These are phyloP conservation scores for Sebastes ruberrimus DNA, from an alignment of 2,797 vertebrate species.

Conservation along the genomic window DNA sequence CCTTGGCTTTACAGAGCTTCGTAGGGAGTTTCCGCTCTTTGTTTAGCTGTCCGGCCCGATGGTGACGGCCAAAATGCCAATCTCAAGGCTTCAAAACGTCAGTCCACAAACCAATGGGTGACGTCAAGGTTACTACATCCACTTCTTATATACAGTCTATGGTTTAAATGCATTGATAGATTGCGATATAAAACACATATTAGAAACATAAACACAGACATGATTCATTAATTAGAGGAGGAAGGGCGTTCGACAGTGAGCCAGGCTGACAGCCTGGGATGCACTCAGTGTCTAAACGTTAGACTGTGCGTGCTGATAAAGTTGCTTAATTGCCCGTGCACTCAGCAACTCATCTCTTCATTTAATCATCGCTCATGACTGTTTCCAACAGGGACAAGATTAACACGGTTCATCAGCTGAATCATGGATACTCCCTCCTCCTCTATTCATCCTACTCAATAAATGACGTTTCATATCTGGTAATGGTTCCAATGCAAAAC, in stretches of 20 bases:
- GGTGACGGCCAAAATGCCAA: no score
- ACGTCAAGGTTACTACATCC: no score
- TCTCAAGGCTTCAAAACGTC: no score
- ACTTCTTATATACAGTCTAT: no score
- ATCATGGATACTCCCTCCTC: slow-evolving; percentile 11
- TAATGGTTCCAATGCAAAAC: slow-evolving; percentile 16
- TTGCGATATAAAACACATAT: not conserved
- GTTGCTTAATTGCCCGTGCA: slow-evolving; percentile 17
- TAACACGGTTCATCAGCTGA: slow-evolving; percentile 33
- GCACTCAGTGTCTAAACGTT: not conserved
- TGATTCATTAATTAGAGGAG: not conserved
- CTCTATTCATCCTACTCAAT: slow-evolving; percentile 30
- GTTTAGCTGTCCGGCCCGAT: not conserved
- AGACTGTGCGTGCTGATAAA: not conserved
- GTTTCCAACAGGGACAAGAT: slow-evolving; percentile 37
- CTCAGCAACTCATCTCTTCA: slow-evolving; percentile 10
- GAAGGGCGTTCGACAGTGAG: not conserved
- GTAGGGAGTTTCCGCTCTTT: not conserved
- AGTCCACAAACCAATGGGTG: no score
- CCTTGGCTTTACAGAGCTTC: not conserved
- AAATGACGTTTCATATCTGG: slow-evolving; percentile 30
- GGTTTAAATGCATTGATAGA: not conserved
- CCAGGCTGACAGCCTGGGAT: not conserved
- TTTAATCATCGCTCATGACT: slow-evolving; percentile 31
- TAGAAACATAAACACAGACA: not conserved